These are phyloP conservation scores for Caradrina kadenii DNA, from an alignment of 2,888 invertebrate species.

Conservation along the genomic window DNA sequence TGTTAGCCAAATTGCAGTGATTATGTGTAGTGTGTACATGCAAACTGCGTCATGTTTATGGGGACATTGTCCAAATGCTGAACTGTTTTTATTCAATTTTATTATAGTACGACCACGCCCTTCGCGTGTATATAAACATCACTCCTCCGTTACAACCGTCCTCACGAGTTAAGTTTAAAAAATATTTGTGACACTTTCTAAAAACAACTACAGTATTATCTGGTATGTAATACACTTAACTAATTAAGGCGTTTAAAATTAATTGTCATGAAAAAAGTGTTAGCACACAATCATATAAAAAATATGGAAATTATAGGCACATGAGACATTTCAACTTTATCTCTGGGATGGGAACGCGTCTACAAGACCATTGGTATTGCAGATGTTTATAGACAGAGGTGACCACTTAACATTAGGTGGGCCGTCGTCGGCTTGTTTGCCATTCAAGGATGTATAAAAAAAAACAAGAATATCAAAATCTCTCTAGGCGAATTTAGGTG, in stretches of 20 bases:
- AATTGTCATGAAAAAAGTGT: not conserved
- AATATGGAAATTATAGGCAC: no score
- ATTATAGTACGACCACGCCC: not conserved
- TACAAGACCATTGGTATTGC: no score
- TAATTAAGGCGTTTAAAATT: not conserved
- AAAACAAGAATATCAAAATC: no score
- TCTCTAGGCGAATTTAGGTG: no score
- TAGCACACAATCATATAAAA: no score
- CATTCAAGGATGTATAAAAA: no score
- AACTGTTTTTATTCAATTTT: not conserved
- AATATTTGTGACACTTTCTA: conserved; percentile 4
- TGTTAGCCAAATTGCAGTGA: conserved; percentile 76
- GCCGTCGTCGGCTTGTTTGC: no score
- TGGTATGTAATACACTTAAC: no score
- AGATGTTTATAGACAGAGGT: no score
- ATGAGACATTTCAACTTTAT: no score
- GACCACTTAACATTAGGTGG: no score
- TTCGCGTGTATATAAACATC: not conserved
- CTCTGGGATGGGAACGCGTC: no score
- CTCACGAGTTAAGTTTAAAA: not conserved
- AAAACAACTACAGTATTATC: not conserved
- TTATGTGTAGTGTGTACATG: conserved; percentile 32
- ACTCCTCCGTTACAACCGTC: not conserved
- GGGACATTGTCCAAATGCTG: conserved; percentile 1
- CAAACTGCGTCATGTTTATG: conserved; percentile 6